A percentile compares a stretch with the other conserved stretches of the same genome.
Evolutionary conservation across 2,888 invertebrate species (phyloP).

Genomic region (Zaprionus bogoriensis): DNA sequence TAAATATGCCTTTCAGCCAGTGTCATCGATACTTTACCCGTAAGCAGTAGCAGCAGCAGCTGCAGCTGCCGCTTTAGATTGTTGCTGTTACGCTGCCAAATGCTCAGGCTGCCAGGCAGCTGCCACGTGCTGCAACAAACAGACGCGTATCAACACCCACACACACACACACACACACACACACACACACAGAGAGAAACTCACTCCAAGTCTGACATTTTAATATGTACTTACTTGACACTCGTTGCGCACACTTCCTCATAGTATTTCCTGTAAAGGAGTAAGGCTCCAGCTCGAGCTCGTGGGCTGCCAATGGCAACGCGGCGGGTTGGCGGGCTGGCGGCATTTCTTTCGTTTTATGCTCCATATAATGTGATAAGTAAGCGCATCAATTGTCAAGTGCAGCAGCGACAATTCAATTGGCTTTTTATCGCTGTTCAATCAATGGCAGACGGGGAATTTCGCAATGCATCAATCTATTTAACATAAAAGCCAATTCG

Average conservation of each 20-base stretch:
- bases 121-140: constrained; percentile 25
- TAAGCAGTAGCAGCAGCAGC: not conserved
- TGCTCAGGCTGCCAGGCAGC: constrained; percentile 2
- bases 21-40: constrained; percentile 9
- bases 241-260: constrained; percentile 30
- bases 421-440: constrained; percentile 32
- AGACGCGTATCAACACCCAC: not conserved
- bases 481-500: constrained; percentile 13
- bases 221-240: constrained; percentile 35
- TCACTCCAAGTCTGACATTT: constrained; percentile 31
- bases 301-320: constrained; percentile 37
- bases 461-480: constrained; percentile 27
- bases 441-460: constrained; percentile 18
- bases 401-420: constrained; percentile 46
- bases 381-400: constrained; percentile 71
- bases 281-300: constrained; percentile 6
- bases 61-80: not conserved
- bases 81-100: not conserved
- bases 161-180: not conserved
- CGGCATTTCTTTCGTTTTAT: constrained; percentile 13
- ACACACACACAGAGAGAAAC: not conserved
- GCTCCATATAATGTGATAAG: constrained; percentile 58
- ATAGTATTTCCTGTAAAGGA: constrained; percentile 9
- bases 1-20: not conserved
- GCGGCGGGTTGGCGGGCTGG: not conserved